Evolutionary conservation across 2,113 vertebrate species (phyloP).

Genomic region (Cyrtonyx montezumae): DNA sequence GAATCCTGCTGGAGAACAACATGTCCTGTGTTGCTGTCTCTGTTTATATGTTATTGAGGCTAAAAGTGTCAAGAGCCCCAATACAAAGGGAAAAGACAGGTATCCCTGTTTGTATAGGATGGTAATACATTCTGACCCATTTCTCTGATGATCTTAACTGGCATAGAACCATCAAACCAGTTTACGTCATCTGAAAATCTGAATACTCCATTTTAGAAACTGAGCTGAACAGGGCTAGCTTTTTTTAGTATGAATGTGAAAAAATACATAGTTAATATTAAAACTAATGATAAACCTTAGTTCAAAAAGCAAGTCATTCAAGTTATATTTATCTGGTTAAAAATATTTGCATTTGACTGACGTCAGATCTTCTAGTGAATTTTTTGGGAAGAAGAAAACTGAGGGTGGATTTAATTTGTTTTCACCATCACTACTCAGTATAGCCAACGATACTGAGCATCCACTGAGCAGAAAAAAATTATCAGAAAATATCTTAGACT

Average conservation of each 20-base stretch:
- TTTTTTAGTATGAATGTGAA: not conserved
- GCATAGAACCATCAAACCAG: not conserved
- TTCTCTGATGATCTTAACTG: not conserved
- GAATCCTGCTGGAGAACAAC: not conserved
- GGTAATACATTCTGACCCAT: not conserved
- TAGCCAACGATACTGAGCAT: not conserved
- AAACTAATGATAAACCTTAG: not conserved
- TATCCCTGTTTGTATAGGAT: not conserved
- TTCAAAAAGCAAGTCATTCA: not conserved
- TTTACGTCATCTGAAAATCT: not conserved
- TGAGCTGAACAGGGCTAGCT: accelerated
- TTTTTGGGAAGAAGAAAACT: not conserved
- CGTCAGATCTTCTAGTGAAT: not conserved
- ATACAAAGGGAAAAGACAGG: not conserved
- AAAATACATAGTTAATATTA: not conserved
- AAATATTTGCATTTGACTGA: not conserved
- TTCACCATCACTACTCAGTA: not conserved
- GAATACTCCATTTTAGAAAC: not conserved
- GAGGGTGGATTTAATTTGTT: not conserved
- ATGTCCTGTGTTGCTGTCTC: not conserved
- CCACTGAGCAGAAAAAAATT: slow-evolving; percentile 11
- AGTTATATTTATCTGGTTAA: not conserved
- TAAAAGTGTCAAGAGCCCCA: not conserved
- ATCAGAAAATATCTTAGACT: slow-evolving; percentile 1
- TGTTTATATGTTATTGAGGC: not conserved